Percentiles rank a stretch among this genome's conserved stretches.
phyloP scores from a whole-genome alignment of 2,797 vertebrate species.

The Brachymystax lenok region DNA sequence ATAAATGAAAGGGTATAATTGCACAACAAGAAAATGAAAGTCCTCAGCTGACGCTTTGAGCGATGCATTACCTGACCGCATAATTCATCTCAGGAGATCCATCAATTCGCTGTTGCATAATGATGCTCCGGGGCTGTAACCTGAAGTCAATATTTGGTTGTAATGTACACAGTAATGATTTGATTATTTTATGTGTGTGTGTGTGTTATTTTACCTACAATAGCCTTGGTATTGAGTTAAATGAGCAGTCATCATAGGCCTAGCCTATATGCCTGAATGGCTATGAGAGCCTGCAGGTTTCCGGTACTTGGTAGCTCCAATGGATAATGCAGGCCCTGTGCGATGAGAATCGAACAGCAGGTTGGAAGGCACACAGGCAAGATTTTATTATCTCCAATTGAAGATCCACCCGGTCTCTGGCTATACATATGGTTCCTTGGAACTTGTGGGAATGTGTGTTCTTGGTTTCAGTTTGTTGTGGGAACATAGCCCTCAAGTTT shows the following conservation, averaged over 20 bases:
- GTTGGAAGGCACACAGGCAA: slow-evolving; percentile 29
- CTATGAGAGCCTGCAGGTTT: slow-evolving; percentile 2
- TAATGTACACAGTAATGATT: slow-evolving; percentile 4
- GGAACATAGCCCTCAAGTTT: no score
- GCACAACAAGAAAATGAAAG: neutral
- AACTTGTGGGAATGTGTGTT: no score
- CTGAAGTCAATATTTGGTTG: slow-evolving; percentile 41
- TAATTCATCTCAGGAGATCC: slow-evolving; percentile 33
- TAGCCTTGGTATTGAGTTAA: slow-evolving; percentile 16
- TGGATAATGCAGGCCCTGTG: slow-evolving; percentile 9
- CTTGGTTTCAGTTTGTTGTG: no score
- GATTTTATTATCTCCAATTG: slow-evolving; percentile 49
- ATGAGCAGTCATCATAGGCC: slow-evolving; percentile 9
- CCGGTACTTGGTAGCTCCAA: neutral
- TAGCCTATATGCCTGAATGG: slow-evolving; percentile 10
- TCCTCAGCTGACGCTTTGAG: neutral
- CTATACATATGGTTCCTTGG: slow-evolving; percentile 4
- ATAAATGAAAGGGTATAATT: neutral
- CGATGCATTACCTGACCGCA: neutral
- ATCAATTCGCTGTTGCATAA: slow-evolving; percentile 19
- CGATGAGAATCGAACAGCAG: slow-evolving; percentile 6
- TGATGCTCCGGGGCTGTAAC: neutral
- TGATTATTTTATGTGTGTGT: neutral
- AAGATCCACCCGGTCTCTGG: slow-evolving; percentile 33
- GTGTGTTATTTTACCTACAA: no score